Evolutionary conservation across 2,113 vertebrate species (phyloP).

Genomic region (Galbula dea): DNA sequence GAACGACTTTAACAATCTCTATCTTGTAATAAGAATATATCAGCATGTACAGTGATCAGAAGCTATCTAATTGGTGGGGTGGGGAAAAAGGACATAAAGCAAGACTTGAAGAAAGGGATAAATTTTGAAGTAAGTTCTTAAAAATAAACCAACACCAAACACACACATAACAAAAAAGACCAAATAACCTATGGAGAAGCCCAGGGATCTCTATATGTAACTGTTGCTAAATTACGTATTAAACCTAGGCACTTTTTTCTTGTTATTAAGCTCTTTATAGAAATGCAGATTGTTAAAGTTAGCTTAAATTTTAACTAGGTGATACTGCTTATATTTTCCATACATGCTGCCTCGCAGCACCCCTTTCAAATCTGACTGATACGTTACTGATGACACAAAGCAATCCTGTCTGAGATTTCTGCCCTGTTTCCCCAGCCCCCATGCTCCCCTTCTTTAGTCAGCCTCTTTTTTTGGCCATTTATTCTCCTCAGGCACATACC

Average conservation of each 20-base stretch:
- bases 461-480: not conserved
- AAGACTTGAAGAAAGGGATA: not conserved
- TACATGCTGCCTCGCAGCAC: not conserved
- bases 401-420: not conserved
- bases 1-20: not conserved
- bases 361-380: not conserved
- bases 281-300: not conserved
- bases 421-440: no score
- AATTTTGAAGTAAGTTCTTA: not conserved
- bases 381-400: not conserved
- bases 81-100: rapidly evolving
- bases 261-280: not conserved
- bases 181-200: not conserved
- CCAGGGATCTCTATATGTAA: not conserved
- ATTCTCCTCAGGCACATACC: not conserved
- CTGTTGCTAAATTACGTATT: not conserved
- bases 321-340: not conserved
- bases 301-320: not conserved
- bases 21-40: not conserved
- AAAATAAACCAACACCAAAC: not conserved
- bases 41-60: not conserved
- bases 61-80: not conserved
- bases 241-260: not conserved
- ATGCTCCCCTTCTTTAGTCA: not conserved
- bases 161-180: not conserved